These are phyloP conservation scores for Coregonus ussuriensis DNA, from an alignment of 2,797 vertebrate genomes.

Conservation along the genomic window DNA sequence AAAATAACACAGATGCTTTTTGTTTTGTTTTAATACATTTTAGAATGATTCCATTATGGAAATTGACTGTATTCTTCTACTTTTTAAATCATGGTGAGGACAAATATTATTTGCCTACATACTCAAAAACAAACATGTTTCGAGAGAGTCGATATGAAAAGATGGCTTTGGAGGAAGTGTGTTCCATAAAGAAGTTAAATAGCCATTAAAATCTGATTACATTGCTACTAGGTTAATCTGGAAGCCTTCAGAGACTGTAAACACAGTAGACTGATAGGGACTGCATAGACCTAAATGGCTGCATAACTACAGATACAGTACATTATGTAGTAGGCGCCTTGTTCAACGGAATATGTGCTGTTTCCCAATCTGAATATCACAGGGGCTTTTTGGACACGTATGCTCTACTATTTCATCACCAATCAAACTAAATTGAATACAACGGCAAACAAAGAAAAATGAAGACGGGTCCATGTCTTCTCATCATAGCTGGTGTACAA, in stretches of 20 bases:
- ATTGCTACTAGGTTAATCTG: not conserved
- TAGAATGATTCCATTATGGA: too few species aligned
- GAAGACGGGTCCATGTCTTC: not conserved
- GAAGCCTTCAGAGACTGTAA: not conserved
- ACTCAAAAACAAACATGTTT: not conserved
- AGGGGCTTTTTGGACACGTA: slow-evolving; percentile 17
- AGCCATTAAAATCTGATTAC: slow-evolving; percentile 9
- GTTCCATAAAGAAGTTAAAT: not conserved
- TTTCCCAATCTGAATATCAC: slow-evolving; percentile 33
- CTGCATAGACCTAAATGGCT: slow-evolving; percentile 17
- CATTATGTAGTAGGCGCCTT: slow-evolving; percentile 37
- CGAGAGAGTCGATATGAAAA: not conserved
- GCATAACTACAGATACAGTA: slow-evolving; percentile 24
- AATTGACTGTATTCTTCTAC: too few species aligned
- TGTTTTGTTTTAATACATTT: too few species aligned
- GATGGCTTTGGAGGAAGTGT: not conserved
- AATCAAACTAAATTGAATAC: too few species aligned
- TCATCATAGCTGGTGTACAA: not conserved
- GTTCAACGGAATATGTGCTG: slow-evolving; percentile 6
- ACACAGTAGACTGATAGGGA: not conserved
- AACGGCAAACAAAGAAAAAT: not conserved
- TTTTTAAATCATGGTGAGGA: too few species aligned
- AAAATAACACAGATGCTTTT: too few species aligned
- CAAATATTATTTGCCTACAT: too few species aligned
- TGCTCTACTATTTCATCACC: too few species aligned